Conservation (phyloP, 1,140 invertebrate species). For the Oryzaephilus surinamensis region DNA sequence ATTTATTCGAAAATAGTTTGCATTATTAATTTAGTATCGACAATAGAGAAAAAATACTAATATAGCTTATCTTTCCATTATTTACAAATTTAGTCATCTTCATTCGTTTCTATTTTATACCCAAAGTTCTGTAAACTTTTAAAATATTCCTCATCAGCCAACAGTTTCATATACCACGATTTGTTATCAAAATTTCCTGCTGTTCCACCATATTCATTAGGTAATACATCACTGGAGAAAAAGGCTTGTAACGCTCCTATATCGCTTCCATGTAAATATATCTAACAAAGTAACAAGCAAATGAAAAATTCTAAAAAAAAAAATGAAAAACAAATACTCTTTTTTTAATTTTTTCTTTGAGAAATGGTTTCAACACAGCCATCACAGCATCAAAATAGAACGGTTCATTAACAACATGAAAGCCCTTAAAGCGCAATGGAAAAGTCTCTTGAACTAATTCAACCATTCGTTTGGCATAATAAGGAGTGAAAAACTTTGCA, state of each 20-base stretch:
- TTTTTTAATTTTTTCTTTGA: conserved; percentile 48
- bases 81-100: conserved; percentile 1
- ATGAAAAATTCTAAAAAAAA: conserved; percentile 12
- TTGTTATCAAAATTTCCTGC: conserved; percentile 38
- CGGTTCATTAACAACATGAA: conserved; percentile 53
- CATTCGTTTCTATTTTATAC: conserved; percentile 1
- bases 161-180: conserved; percentile 28
- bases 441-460: conserved; percentile 47
- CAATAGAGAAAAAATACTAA: background rate
- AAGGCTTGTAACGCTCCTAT: conserved; percentile 38
- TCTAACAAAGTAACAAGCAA: too few species aligned
- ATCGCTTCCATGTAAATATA: conserved; percentile 45
- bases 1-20: background rate
- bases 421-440: conserved; percentile 47
- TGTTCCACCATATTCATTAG: conserved; percentile 45
- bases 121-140: conserved; percentile 14
- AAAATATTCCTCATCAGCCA: conserved; percentile 33
- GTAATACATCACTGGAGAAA: conserved; percentile 40
- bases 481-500: conserved; percentile 38
- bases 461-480: conserved; percentile 37
- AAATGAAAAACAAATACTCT: conserved; percentile 35
- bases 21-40: conserved; percentile 5
- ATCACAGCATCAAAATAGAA: conserved; percentile 49
- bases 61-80: too few species aligned
- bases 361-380: conserved; percentile 47